These are phyloP conservation scores for Lithophane leautieri DNA, from an alignment of 2,888 invertebrate genomes.

Conservation along the genomic window DNA sequence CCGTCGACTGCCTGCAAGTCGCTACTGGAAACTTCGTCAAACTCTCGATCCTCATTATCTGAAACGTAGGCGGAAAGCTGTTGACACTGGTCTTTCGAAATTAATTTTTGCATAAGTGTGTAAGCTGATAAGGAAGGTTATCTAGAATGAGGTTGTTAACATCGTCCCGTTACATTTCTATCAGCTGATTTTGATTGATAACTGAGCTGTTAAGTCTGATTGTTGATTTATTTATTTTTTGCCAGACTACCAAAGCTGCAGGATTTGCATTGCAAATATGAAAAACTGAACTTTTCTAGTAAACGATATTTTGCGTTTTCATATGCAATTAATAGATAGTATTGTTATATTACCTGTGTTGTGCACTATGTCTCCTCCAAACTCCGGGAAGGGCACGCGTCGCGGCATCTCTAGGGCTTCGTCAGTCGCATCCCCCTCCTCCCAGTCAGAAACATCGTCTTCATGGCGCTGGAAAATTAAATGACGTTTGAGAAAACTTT, in stretches of 20 bases:
- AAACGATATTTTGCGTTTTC: background rate
- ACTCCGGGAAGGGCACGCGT: slow-evolving; percentile 92
- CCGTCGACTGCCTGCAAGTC: slow-evolving; percentile 88
- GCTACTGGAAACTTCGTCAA: slow-evolving; percentile 87
- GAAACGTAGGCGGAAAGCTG: slow-evolving; percentile 49
- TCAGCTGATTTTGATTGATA: slow-evolving; percentile 56
- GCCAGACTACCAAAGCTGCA: slow-evolving; percentile 1
- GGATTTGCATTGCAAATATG: slow-evolving; percentile 7
- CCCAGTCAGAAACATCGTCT: slow-evolving; percentile 87
- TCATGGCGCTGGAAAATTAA: slow-evolving; percentile 78
- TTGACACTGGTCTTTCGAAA: slow-evolving; percentile 19
- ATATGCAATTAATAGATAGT: background rate
- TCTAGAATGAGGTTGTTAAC: slow-evolving; percentile 60
- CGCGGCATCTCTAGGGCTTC: slow-evolving; percentile 82
- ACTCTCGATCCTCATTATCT: slow-evolving; percentile 86
- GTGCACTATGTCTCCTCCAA: slow-evolving; percentile 92
- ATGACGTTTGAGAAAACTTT: background rate
- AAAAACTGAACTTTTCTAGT: background rate
- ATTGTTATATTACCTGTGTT: slow-evolving; percentile 74
- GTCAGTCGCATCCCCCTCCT: slow-evolving; percentile 83
- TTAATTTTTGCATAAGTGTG: slow-evolving; percentile 48
- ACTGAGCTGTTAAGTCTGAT: slow-evolving; percentile 54
- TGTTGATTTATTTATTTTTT: slow-evolving; percentile 43
- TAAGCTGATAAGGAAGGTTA: slow-evolving; percentile 55
- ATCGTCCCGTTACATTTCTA: slow-evolving; percentile 41